phyloP scores from a whole-genome alignment of 2,888 invertebrate species.

The Eugnorisma glareosa region DNA sequence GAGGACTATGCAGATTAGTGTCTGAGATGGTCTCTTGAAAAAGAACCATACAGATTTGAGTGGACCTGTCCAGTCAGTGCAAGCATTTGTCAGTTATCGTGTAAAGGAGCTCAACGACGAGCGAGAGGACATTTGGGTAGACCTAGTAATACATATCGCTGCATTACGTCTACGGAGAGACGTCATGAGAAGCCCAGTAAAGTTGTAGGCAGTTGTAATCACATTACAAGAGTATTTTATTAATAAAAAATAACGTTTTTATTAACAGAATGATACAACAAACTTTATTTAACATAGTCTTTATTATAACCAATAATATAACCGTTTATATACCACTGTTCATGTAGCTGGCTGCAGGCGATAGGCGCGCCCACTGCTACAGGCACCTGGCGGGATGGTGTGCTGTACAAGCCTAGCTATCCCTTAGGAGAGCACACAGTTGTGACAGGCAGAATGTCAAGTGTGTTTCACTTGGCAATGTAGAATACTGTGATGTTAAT shows the following conservation, averaged over 20 bases:
- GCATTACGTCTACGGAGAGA: background rate
- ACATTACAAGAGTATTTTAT: background rate
- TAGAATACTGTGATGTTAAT: background rate
- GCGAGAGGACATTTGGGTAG: background rate
- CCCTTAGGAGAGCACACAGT: background rate
- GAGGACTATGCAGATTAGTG: too few species aligned
- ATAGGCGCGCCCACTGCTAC: background rate
- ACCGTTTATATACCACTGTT: background rate
- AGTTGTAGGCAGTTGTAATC: background rate
- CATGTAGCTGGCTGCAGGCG: background rate
- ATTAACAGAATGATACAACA: constrained; percentile 24
- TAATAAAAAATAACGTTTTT: constrained; percentile 1
- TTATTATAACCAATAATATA: constrained; percentile 14
- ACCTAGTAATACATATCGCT: too few species aligned
- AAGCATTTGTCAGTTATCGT: background rate
- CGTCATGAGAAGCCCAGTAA: background rate
- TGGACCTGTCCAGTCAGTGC: background rate
- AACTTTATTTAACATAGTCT: constrained; percentile 10
- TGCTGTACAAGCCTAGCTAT: background rate
- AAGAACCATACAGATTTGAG: background rate
- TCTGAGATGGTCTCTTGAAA: too few species aligned
- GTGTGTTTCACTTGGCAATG: background rate
- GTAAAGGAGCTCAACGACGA: background rate
- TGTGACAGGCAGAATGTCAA: too few species aligned
- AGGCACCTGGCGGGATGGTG: background rate